Conservation (phyloP, 1,140 invertebrate species). For the Drosophila insularis region DNA sequence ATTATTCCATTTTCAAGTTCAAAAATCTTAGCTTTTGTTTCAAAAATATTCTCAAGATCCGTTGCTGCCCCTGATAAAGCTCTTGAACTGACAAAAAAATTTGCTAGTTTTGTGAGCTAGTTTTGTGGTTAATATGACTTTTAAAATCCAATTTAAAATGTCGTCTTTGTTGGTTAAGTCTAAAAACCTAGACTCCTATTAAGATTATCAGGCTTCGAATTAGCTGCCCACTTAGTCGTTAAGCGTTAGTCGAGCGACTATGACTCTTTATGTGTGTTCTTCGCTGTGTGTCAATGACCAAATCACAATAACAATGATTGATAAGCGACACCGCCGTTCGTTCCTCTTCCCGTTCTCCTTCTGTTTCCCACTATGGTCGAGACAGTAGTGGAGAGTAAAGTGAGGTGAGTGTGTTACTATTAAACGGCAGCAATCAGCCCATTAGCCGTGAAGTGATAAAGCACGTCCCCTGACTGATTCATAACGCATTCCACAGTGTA, state of each 20-base stretch:
- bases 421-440: constrained; percentile 30
- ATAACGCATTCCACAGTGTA: constrained; percentile 44
- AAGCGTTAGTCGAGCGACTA: not conserved
- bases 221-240: constrained; percentile 24
- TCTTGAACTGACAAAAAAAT: no score
- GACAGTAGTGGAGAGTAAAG: not conserved
- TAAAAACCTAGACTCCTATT: not conserved
- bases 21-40: no score
- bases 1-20: no score
- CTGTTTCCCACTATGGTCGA: not conserved
- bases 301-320: constrained; percentile 40
- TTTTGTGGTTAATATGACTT: no score
- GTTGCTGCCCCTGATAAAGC: no score
- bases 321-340: constrained; percentile 33
- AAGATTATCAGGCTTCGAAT: constrained; percentile 1
- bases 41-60: no score
- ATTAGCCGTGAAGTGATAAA: constrained; percentile 45
- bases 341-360: not conserved
- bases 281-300: constrained; percentile 54
- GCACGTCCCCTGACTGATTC: constrained; percentile 50
- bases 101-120: no score
- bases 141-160: not conserved
- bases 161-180: not conserved
- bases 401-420: constrained; percentile 22
- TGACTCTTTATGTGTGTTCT: not conserved